Evolutionary conservation across 2,888 invertebrate genomes (phyloP), one percentile per base, ranked within the genome.

Genomic region (Trichopria drosophilae): DNA sequence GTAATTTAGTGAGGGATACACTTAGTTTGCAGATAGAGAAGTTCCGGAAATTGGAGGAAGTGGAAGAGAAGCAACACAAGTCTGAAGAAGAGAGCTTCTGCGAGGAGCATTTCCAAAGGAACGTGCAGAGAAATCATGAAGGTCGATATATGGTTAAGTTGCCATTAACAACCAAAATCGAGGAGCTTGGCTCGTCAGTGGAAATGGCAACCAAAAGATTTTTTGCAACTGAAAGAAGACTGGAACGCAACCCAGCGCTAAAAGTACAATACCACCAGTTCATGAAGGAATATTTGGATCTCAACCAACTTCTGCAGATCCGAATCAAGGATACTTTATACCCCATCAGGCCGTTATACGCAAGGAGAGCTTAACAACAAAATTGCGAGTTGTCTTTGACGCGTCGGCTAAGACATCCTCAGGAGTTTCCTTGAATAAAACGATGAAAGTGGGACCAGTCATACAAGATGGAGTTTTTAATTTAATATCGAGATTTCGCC

Each of bases 331-430:
- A 29, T 66, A 61, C 42, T 35, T n/a, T 9, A 31, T 67, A 3
- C 63, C 65, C 19, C 65, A 68, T 51, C 67, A 65, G 7, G 20
- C 57, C 1, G 63, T 67, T 2, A 52, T 41, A 5, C 50, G 42
- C 18, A 55, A 51, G 7, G 26, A 34, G 6, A 60, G 60, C 39
- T 34, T 58, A 3, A 60, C 62, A 1, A 66, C 64, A 0, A 61
- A 62, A 20, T 28, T 65, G 6, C 48, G 67, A 20, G 60, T 62
- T 1, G 67, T 69, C 1, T 68, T n/a, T 46, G 62, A 68, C 39
- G 64, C 52, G 4, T 64, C 61, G 1, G 10, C 10, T n/a, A 37
- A 37, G 18, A 37, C 18, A 12, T 24, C 24, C 2, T 20, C 24
- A 6, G 39, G 46, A 6, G 10, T n/a, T 6, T 42, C 46, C 1